These are phyloP conservation scores for Holothuria glaberrima DNA, from an alignment of 35 echinoderm and acorn worm genomes.

Conservation along the genomic window DNA sequence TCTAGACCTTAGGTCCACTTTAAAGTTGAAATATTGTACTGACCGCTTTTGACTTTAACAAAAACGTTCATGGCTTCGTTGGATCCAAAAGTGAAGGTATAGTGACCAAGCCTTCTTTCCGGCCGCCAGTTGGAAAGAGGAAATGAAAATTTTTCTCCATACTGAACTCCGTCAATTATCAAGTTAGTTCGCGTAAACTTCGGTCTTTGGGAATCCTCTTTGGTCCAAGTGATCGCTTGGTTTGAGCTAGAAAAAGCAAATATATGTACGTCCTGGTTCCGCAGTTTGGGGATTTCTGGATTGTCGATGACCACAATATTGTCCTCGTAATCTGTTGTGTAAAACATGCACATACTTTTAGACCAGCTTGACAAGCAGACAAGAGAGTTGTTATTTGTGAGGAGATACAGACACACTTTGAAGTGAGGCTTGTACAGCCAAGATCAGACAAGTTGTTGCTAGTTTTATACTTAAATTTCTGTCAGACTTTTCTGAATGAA, in stretches of 20 bases:
- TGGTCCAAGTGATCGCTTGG: not conserved
- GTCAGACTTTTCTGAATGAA: too few species aligned
- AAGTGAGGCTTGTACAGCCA: too few species aligned
- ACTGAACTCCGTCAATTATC: not conserved
- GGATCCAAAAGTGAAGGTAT: not conserved
- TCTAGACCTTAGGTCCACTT: too few species aligned
- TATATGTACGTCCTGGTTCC: not conserved
- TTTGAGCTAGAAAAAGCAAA: not conserved
- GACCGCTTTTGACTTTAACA: not conserved
- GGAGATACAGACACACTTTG: too few species aligned
- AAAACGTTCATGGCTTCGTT: not conserved
- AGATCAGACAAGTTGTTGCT: too few species aligned
- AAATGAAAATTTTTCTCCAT: not conserved
- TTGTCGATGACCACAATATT: constrained; percentile 5
- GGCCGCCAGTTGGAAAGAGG: not conserved
- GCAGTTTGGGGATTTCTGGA: not conserved
- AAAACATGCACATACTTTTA: too few species aligned
- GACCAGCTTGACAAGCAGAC: too few species aligned
- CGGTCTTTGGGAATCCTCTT: not conserved
- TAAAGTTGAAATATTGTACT: not conserved
- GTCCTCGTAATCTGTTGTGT: not conserved
- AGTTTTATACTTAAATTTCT: too few species aligned
- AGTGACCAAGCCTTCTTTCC: not conserved
- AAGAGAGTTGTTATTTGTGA: too few species aligned
- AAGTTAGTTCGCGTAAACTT: not conserved